phyloP scores from a whole-genome alignment of 2,113 vertebrate species.

The Pedionomus torquatus region DNA sequence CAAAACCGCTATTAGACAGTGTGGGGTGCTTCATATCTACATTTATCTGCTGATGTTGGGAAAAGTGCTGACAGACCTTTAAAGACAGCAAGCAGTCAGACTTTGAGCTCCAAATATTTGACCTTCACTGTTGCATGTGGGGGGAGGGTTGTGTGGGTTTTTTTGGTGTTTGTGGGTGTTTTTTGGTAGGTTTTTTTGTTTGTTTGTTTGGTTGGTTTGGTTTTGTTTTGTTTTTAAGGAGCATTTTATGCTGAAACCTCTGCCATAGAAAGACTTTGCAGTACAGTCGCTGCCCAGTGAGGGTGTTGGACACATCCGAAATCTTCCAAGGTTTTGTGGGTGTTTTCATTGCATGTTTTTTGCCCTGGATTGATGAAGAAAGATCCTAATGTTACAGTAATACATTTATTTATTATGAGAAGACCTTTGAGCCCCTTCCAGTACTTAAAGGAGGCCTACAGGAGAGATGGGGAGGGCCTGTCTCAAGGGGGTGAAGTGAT shows the following conservation, averaged over 20 bases:
- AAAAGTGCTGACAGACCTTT: not conserved
- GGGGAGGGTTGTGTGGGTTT: too few relatives aligned
- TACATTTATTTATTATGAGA: too few relatives aligned
- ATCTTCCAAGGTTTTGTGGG: too few relatives aligned
- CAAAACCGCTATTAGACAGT: not conserved
- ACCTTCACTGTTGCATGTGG: too few relatives aligned
- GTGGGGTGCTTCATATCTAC: not conserved
- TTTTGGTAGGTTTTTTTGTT: too few relatives aligned
- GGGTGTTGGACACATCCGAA: fast-evolving
- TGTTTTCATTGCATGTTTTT: not conserved
- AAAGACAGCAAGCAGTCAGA: not conserved
- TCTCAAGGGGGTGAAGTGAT: too few relatives aligned
- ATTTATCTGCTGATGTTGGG: not conserved
- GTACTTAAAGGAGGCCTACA: too few relatives aligned
- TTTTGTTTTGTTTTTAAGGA: not conserved
- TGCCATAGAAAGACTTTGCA: fast-evolving
- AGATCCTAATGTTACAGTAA: not conserved
- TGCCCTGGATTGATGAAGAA: fast-evolving
- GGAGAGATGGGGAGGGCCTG: too few relatives aligned
- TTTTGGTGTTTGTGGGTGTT: too few relatives aligned
- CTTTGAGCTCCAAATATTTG: not conserved
- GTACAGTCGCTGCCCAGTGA: not conserved
- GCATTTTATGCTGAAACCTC: not conserved
- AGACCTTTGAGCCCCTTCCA: too few relatives aligned
- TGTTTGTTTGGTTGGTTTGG: too few relatives aligned